Base-by-base conservation (phyloP, 2,113 vertebrate species). In the Carassius gibelio region DNA sequence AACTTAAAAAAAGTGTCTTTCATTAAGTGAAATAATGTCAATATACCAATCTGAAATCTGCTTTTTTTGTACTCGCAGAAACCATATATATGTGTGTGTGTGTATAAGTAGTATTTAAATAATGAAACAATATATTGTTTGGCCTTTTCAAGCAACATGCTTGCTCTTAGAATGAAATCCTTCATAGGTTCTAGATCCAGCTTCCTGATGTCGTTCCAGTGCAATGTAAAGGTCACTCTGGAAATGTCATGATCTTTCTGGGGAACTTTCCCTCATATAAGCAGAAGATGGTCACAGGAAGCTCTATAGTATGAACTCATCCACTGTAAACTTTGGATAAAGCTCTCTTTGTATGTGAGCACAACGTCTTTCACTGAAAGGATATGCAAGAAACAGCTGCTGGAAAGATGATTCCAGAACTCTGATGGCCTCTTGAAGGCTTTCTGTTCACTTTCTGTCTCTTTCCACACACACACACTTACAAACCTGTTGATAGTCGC, bases 211-310 rank as follows among this genome's bases (percentile, higher is more conserved):
- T 88, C 87, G 88, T 85, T 36, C 17, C 19, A 82, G 30, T 64
- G 48, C 45, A 75, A n/a, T 62, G 8, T 74, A 83, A 89, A 89
- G 83, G 85, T 89, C 83, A 77, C 45, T 48, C 34, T 72, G 68
- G 72, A 82, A 86, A 88, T 85, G 81, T 23, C 88, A 84, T 88
- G 81, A 86, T 69, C 83, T 87, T 75, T 89, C 55, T 68, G 66
- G 71, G 14, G 36, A 42, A 38, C 15, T 21, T 71, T 71, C 50
- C 42, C 9, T 68, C 75, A 57, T 19, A 19, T 30, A 1, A 13
- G 19, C n/a, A 38, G 34, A 71, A 68, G 55, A 48, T 30, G 6
- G 9, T 82, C 77, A 79, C 50, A 71, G 36, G 15, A 62, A 38
- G 78, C 77, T 50, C 62, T 78, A 77, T 86, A 21, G 48, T n/a